Conservation (phyloP, 1,140 invertebrate genomes). For the Trichoplusia ni region DNA sequence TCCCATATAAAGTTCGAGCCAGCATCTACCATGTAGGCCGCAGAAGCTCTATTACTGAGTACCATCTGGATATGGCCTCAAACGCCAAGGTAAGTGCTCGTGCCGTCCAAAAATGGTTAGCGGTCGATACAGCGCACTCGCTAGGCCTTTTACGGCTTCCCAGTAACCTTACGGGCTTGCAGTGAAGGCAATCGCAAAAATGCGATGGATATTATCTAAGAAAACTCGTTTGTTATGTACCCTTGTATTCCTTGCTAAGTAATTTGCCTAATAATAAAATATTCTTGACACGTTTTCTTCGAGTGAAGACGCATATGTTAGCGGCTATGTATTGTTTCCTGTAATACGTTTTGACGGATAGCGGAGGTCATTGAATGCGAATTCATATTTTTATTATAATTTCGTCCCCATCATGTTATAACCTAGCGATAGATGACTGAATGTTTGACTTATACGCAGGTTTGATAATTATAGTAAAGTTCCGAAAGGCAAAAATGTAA, state of each 20-base stretch:
- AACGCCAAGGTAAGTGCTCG: conserved; percentile 48
- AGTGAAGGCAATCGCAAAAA: conserved; percentile 57
- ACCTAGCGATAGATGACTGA: too few species aligned
- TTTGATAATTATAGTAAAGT: too few species aligned
- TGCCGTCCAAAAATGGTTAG: conserved; percentile 63
- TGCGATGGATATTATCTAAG: conserved; percentile 32
- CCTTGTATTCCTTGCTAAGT: background rate
- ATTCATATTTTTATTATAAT: background rate
- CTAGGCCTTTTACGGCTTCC: conserved; percentile 69
- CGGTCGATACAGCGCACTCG: conserved; percentile 47
- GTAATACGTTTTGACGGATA: conserved; percentile 15
- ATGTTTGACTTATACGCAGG: too few species aligned
- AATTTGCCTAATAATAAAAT: conserved; percentile 16
- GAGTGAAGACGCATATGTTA: background rate
- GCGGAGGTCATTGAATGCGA: conserved; percentile 13
- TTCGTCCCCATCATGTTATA: too few species aligned
- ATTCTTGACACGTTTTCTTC: conserved; percentile 4
- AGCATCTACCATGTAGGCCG: conserved; percentile 9
- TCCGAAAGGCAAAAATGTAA: too few species aligned
- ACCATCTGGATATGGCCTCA: conserved; percentile 49
- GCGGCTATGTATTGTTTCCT: conserved; percentile 5
- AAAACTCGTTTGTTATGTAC: background rate
- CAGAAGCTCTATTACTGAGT: conserved; percentile 42
- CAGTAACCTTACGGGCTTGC: conserved; percentile 58
- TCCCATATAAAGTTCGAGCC: conserved; percentile 15